A percentile compares a stretch with the other conserved stretches of the same genome.
Conservation (phyloP, 2,888 invertebrate genomes). For the Eilema caniola region DNA sequence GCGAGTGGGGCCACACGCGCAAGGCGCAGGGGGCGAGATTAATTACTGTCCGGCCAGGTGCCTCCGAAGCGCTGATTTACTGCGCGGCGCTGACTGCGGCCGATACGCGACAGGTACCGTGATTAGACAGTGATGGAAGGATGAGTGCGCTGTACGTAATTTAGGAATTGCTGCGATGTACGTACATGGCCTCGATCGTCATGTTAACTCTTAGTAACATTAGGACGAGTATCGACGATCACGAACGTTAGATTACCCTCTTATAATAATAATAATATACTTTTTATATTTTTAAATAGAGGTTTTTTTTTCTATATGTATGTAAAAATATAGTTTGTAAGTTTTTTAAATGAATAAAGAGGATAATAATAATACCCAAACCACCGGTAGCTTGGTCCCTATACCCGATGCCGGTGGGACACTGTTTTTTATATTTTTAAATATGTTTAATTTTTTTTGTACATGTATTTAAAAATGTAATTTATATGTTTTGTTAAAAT, state of each 20-base stretch:
- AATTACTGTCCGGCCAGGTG: constrained; percentile 78
- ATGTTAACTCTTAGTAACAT: not conserved
- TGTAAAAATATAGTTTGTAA: no score
- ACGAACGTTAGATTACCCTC: not conserved
- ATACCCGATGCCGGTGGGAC: no score
- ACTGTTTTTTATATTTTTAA: no score
- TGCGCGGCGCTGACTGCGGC: constrained; percentile 44
- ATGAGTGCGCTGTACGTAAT: constrained; percentile 23
- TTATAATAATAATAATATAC: no score
- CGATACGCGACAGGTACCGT: constrained; percentile 58
- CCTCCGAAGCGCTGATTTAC: constrained; percentile 72
- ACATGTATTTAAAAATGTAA: no score
- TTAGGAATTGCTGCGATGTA: constrained; percentile 14
- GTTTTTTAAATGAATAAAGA: no score
- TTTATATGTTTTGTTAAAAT: no score
- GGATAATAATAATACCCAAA: no score
- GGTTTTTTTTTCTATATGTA: no score
- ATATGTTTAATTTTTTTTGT: no score
- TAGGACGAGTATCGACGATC: not conserved
- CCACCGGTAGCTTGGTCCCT: no score
- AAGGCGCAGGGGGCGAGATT: constrained; percentile 64
- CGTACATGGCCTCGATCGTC: not conserved
- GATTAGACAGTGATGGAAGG: constrained; percentile 55
- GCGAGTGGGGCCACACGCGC: constrained; percentile 22
- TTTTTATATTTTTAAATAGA: no score